A percentile compares a stretch with the other conserved stretches of the same genome.
These are phyloP conservation scores for Stramonita haemastoma DNA, from an alignment of 2,888 invertebrate species.

Conservation along the genomic window DNA sequence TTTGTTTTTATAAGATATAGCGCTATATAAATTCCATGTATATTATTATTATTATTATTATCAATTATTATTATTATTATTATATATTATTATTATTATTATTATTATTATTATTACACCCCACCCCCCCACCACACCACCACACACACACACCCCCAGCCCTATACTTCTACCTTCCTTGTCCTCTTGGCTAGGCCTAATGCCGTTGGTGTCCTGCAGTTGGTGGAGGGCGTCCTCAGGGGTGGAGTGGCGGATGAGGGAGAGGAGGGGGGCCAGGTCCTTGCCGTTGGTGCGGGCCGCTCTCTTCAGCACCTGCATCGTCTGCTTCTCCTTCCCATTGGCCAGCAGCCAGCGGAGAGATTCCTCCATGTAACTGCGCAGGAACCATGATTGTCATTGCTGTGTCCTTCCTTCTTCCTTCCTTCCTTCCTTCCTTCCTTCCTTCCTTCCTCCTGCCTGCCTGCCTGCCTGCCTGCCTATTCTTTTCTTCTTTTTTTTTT, in stretches of 20 bases:
- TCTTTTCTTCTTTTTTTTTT: no score
- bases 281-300: constrained; percentile 8
- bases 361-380: constrained; percentile 16
- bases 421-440: no score
- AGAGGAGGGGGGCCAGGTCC: constrained; percentile 3
- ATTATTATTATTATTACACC: no score
- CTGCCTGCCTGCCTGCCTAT: no score
- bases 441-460: no score
- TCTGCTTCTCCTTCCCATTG: neutral
- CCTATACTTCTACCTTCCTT: neutral
- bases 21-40: no score
- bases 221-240: neutral
- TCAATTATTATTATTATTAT: no score
- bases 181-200: neutral
- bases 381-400: no score
- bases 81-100: no score
- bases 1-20: no score
- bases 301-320: constrained; percentile 3
- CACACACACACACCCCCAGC: neutral
- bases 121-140: neutral
- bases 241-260: neutral
- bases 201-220: neutral
- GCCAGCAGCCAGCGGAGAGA: constrained; percentile 22
- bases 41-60: no score
- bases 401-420: no score